Conservation (phyloP, 2,797 vertebrate species). For the Acanthornis magna region DNA sequence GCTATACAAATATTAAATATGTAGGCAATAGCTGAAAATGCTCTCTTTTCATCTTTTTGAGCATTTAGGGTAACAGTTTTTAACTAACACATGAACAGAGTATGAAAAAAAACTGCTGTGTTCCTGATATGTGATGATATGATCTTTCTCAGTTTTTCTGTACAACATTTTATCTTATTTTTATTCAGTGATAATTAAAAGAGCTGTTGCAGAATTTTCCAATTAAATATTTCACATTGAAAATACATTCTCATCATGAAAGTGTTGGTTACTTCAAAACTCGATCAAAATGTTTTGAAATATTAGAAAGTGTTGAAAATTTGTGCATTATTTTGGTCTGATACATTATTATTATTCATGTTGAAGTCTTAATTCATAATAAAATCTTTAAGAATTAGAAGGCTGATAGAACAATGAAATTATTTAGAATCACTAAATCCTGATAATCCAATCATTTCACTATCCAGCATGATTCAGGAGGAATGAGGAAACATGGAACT, state of each 20-base stretch:
- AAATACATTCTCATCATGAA: slow-evolving; percentile 28
- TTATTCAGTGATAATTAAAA: slow-evolving; percentile 59
- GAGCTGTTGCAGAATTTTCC: slow-evolving; percentile 8
- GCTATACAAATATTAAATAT: background rate
- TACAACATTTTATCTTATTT: slow-evolving; percentile 9
- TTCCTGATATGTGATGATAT: slow-evolving; percentile 1
- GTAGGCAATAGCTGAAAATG: background rate
- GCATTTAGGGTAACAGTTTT: slow-evolving; percentile 13
- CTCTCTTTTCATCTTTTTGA: slow-evolving; percentile 24
- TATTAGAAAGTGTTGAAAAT: background rate
- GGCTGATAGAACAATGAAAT: background rate
- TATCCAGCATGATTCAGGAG: background rate
- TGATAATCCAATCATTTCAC: background rate
- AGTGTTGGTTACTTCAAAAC: slow-evolving; percentile 1
- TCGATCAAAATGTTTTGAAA: background rate
- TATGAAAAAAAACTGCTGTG: background rate
- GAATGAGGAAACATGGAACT: background rate
- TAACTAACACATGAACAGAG: background rate
- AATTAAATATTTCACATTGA: slow-evolving; percentile 13
- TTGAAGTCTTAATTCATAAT: background rate
- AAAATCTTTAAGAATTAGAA: background rate
- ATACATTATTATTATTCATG: background rate
- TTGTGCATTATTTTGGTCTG: background rate
- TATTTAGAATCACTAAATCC: background rate
- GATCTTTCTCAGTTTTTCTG: slow-evolving; percentile 34